Conservation (phyloP, 2,888 invertebrate species). For the Callinectes sapidus region DNA sequence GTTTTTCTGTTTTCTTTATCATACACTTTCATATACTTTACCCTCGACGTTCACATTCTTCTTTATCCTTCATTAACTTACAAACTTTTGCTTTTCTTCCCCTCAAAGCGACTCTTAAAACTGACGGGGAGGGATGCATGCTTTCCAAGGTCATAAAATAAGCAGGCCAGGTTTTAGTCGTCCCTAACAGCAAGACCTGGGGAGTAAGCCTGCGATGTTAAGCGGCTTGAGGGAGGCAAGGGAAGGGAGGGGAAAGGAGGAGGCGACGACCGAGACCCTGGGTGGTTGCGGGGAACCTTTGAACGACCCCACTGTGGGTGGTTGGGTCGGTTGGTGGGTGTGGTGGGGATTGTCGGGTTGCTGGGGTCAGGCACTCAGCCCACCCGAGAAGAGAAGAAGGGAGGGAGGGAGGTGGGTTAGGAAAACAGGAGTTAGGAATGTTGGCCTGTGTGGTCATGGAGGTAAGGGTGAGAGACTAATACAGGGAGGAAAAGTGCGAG, state of each 20-base stretch:
- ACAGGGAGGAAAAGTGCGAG: constrained; percentile 37
- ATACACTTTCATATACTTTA: neutral
- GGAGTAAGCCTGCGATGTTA: constrained; percentile 6
- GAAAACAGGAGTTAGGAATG: constrained; percentile 37
- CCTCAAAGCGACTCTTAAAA: neutral
- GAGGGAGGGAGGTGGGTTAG: constrained; percentile 26
- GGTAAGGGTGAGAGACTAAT: constrained; percentile 34
- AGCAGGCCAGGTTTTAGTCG: neutral
- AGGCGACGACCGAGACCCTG: constrained; percentile 16
- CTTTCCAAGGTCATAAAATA: constrained; percentile 14
- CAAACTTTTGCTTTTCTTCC: neutral
- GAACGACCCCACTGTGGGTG: constrained; percentile 35
- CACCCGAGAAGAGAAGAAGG: constrained; percentile 23
- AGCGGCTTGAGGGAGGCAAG: constrained; percentile 11
- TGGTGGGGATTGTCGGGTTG: constrained; percentile 30
- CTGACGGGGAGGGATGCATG: neutral
- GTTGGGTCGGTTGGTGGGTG: constrained; percentile 36
- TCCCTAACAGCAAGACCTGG: constrained; percentile 7
- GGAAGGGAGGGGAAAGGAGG: neutral
- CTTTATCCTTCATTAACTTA: neutral
- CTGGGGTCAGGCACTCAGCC: constrained; percentile 30
- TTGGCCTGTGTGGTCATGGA: constrained; percentile 23
- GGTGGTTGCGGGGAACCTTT: constrained; percentile 37
- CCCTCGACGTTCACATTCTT: neutral
- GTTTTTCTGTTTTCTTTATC: neutral